These are phyloP conservation scores for Hapalemur alaotrensis DNA, from an alignment of 2,797 vertebrate genomes.

Conservation along the genomic window DNA sequence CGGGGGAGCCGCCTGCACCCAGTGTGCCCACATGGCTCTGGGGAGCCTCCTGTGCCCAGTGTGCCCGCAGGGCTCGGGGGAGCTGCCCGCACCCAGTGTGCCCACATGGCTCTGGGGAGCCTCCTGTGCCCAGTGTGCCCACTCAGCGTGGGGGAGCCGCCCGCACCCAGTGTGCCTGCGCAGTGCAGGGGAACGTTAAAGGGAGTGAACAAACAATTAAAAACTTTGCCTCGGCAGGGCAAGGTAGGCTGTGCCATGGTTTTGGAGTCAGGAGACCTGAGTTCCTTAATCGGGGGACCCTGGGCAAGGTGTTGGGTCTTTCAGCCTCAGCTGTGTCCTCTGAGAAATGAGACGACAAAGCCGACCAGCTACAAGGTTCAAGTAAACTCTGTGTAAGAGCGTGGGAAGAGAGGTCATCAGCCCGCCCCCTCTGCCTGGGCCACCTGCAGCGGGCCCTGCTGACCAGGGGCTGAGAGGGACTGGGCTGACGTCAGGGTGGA, in stretches of 20 bases:
- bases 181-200: not conserved
- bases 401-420: not conserved
- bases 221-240: not conserved
- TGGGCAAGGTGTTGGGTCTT: not conserved
- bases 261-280: not conserved
- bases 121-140: too few relatives aligned
- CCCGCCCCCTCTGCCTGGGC: too few relatives aligned
- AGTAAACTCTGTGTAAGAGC: not conserved
- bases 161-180: not conserved
- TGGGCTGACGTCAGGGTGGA: not conserved
- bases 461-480: not conserved
- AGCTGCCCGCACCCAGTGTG: too few relatives aligned
- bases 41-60: too few relatives aligned
- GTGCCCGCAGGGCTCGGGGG: too few relatives aligned
- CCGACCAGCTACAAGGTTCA: not conserved
- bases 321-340: not conserved
- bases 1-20: not conserved
- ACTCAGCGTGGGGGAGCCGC: not conserved
- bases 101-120: too few relatives aligned
- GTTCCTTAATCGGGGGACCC: not conserved
- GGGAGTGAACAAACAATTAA: not conserved
- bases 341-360: conserved; percentile 9
- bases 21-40: too few relatives aligned
- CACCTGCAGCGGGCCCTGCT: not conserved
- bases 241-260: not conserved